Evolutionary conservation across 2,797 vertebrate species (phyloP).

Genomic region (Serranus cabrilla): DNA sequence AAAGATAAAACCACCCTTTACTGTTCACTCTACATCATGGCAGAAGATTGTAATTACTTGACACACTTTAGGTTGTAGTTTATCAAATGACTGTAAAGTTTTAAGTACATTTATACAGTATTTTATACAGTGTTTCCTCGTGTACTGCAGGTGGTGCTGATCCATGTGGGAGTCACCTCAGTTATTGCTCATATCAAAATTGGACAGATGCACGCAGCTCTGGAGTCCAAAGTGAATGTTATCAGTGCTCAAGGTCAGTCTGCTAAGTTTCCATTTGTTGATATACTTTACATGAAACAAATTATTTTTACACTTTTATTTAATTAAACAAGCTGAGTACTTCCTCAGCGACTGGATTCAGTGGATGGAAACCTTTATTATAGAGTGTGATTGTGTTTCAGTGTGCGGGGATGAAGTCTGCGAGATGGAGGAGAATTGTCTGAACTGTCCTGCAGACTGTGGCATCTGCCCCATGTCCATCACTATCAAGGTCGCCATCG

Average conservation of each 20-base stretch:
- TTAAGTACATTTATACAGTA: slow-evolving; percentile 2
- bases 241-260: slow-evolving; percentile 84
- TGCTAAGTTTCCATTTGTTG: not conserved
- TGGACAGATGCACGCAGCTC: slow-evolving; percentile 85
- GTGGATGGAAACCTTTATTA: not conserved
- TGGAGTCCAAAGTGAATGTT: slow-evolving; percentile 86
- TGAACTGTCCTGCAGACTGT: slow-evolving; percentile 87
- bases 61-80: not conserved
- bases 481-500: slow-evolving; percentile 84
- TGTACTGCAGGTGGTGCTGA: slow-evolving; percentile 81
- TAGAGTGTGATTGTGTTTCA: slow-evolving; percentile 51
- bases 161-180: slow-evolving; percentile 85
- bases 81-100: not conserved
- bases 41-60: slow-evolving; percentile 30
- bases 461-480: slow-evolving; percentile 86
- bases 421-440: slow-evolving; percentile 84
- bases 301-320: not conserved
- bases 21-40: not conserved
- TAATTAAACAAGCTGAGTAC: not conserved
- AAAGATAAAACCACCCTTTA: not conserved
- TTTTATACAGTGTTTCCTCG: slow-evolving; percentile 26
- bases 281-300: not conserved
- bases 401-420: slow-evolving; percentile 86
- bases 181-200: slow-evolving; percentile 88
- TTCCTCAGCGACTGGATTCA: not conserved